Percentiles rank a stretch among this genome's conserved stretches.
Evolutionary conservation across 53 echinoderm and acorn worm species (phyloP).

Genomic region (Temnopleurus reevesii): DNA sequence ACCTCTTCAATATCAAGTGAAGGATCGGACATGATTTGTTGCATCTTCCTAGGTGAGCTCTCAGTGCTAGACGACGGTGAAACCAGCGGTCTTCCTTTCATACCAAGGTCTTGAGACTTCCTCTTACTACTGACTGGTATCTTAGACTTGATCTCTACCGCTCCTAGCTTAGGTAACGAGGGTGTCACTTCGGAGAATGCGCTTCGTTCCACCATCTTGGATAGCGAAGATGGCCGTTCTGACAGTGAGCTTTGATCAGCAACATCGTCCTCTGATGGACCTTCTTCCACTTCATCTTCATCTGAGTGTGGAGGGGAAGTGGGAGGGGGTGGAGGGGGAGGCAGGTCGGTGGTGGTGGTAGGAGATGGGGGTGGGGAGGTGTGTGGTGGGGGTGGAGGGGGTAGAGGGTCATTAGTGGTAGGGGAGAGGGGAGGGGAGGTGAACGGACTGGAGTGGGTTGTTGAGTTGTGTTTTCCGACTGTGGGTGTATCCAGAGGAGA

Average conservation of each 20-base stretch:
- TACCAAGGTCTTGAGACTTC: constrained; percentile 31
- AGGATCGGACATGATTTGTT: constrained; percentile 24
- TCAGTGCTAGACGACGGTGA: constrained; percentile 37
- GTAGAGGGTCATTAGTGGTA: background rate
- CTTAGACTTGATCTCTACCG: constrained; percentile 47
- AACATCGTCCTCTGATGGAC: background rate
- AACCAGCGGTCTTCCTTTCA: constrained; percentile 8
- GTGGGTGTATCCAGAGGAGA: background rate
- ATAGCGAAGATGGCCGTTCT: background rate
- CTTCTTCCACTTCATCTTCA: background rate
- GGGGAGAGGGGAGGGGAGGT: constrained; percentile 65
- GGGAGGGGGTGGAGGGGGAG: constrained; percentile 22
- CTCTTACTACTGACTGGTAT: constrained; percentile 19
- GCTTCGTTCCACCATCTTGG: background rate
- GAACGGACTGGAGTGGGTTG: constrained; percentile 52
- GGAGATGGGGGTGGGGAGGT: background rate
- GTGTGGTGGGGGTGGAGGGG: background rate
- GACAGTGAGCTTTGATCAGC: no score
- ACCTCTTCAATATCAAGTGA: constrained; percentile 52
- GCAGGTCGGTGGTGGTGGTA: background rate
- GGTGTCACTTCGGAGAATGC: background rate
- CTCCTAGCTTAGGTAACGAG: constrained; percentile 1
- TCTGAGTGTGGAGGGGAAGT: constrained; percentile 6
- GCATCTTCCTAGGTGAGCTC: constrained; percentile 56
- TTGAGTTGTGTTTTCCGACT: background rate